Conservation (phyloP, 37 sponge, comb jelly and placozoan species). For the Sycon ciliatum region DNA sequence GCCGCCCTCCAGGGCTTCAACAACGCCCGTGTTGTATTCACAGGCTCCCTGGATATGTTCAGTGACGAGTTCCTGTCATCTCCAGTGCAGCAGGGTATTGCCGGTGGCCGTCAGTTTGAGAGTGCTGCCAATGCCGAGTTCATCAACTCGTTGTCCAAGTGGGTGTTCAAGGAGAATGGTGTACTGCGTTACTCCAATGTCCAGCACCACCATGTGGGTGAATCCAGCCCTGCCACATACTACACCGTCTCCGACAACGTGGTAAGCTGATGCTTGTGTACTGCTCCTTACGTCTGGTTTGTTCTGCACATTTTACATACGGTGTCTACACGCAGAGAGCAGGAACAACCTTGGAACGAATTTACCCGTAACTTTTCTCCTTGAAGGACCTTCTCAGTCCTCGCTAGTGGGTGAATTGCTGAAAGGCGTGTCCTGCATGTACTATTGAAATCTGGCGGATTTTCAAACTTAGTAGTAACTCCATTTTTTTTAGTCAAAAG, state of each 20-base stretch:
- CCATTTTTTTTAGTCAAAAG: too few relatives aligned
- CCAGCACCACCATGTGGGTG: conserved; percentile 49
- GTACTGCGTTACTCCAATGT: conserved; percentile 61
- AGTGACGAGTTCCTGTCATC: conserved; percentile 78
- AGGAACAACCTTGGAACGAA: too few relatives aligned
- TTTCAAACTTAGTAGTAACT: too few relatives aligned
- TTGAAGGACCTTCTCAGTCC: too few relatives aligned
- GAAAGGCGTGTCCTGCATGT: too few relatives aligned
- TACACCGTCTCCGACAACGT: conserved; percentile 71
- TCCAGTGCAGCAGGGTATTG: conserved; percentile 38
- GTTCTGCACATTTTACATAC: too few relatives aligned
- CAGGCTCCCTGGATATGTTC: conserved; percentile 85
- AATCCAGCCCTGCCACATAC: conserved; percentile 33
- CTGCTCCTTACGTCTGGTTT: not conserved
- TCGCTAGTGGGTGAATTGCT: too few relatives aligned
- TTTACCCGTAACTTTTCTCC: too few relatives aligned
- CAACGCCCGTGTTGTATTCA: conserved; percentile 86
- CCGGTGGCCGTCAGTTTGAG: conserved; percentile 11
- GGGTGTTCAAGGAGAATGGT: conserved; percentile 90
- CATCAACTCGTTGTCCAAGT: conserved; percentile 45
- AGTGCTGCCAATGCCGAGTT: conserved; percentile 48
- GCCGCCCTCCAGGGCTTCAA: conserved; percentile 90
- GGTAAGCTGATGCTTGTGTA: not conserved
- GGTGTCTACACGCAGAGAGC: too few relatives aligned
- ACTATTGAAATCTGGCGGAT: too few relatives aligned